phyloP scores from a whole-genome alignment of 2,888 invertebrate species.

The Cheilosia variabilis region DNA sequence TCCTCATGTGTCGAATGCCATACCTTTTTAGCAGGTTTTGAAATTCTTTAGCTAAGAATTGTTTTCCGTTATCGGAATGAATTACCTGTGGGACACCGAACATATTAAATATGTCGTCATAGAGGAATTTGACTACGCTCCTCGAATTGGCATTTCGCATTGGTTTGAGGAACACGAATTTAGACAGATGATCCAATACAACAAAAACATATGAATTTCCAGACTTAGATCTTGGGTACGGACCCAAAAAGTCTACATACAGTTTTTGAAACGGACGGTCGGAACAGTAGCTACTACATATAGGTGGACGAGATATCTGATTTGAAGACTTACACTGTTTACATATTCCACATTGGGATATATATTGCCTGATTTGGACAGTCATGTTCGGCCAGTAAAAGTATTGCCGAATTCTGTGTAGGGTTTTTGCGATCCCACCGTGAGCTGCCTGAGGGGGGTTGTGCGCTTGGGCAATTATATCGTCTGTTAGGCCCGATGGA shows the following conservation, averaged over 20 bases:
- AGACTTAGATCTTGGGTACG: constrained; percentile 4
- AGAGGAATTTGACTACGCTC: no score
- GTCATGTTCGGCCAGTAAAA: constrained; percentile 39
- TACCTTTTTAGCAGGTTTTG: not conserved
- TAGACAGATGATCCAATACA: not conserved
- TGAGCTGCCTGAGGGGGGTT: constrained; percentile 38
- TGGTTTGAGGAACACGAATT: not conserved
- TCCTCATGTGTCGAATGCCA: not conserved
- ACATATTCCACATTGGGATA: not conserved
- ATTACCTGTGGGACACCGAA: no score
- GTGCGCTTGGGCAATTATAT: constrained; percentile 32
- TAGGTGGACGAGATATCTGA: not conserved
- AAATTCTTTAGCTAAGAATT: not conserved
- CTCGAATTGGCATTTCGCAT: not conserved
- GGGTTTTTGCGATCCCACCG: constrained; percentile 38
- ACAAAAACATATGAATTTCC: not conserved
- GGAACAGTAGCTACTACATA: not conserved
- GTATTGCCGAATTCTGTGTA: constrained; percentile 3
- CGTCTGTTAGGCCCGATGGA: constrained; percentile 9
- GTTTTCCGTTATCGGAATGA: not conserved
- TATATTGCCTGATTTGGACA: not conserved
- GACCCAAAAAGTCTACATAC: constrained; percentile 2
- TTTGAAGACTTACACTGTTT: constrained; percentile 9
- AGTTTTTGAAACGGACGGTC: constrained; percentile 7
- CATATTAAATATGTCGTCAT: no score